phyloP scores from a whole-genome alignment of 1,140 invertebrate species.

The Trichogramma pretiosum region DNA sequence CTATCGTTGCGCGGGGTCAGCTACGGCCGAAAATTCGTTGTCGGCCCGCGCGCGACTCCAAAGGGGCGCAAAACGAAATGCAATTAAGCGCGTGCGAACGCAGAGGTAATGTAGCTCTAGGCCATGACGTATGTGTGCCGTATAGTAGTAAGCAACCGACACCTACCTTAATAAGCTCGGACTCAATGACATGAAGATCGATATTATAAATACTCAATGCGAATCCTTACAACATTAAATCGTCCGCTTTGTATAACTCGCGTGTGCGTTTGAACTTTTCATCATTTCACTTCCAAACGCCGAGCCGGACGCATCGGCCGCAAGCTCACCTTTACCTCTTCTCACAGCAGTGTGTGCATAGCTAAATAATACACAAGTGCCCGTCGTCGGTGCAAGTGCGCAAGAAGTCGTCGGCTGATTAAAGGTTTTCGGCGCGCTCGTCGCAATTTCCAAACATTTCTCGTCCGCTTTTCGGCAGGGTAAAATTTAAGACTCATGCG shows the following conservation, averaged over 20 bases:
- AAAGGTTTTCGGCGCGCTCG: not conserved
- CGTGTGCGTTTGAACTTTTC: too few species aligned
- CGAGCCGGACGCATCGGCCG: too few species aligned
- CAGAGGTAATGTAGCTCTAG: slow-evolving; percentile 43
- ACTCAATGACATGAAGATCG: slow-evolving; percentile 37
- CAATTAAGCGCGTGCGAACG: too few species aligned
- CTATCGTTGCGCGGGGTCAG: not conserved
- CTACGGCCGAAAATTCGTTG: not conserved
- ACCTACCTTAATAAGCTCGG: slow-evolving; percentile 41
- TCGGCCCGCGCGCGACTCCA: not conserved
- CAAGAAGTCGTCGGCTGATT: not conserved
- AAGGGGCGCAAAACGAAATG: not conserved
- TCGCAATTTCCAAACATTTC: not conserved
- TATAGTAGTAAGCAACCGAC: slow-evolving; percentile 36
- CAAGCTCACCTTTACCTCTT: too few species aligned
- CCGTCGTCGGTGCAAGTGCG: not conserved
- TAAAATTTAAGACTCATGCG: slow-evolving; percentile 36
- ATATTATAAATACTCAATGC: too few species aligned
- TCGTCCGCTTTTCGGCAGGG: too few species aligned
- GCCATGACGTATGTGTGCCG: too few species aligned
- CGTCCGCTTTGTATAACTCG: slow-evolving; percentile 13
- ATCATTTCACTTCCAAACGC: too few species aligned
- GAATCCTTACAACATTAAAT: slow-evolving; percentile 41
- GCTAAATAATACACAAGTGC: too few species aligned
- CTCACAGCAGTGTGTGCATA: too few species aligned